A percentile compares a stretch with the other conserved stretches of the same genome.
Evolutionary conservation across 2,797 vertebrate species (phyloP).

Genomic region (Masticophis lateralis): DNA sequence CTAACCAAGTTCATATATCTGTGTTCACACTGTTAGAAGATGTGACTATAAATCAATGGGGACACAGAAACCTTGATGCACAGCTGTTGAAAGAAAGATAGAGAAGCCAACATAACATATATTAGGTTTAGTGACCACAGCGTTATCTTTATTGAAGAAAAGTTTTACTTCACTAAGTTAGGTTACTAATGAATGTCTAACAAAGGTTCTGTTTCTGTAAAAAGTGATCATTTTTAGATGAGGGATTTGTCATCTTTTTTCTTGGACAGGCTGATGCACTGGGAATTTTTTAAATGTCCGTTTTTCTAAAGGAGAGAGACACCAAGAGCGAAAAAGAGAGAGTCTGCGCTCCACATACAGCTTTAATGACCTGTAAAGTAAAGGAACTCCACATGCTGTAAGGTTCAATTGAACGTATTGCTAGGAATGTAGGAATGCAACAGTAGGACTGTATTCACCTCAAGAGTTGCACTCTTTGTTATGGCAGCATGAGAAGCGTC

Average conservation of each 20-base stretch:
- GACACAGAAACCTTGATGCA: conserved; percentile 53
- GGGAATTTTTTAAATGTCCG: conserved; percentile 65
- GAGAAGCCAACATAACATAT: conserved; percentile 56
- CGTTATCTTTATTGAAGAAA: conserved; percentile 57
- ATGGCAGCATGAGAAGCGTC: conserved; percentile 64
- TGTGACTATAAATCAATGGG: conserved; percentile 61
- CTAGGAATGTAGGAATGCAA: conserved; percentile 66
- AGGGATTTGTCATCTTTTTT: conserved; percentile 63
- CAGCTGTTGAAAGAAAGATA: conserved; percentile 54
- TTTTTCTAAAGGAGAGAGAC: conserved; percentile 28
- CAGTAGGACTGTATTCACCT: conserved; percentile 69
- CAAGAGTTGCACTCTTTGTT: conserved; percentile 68
- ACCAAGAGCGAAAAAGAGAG: conserved; percentile 11
- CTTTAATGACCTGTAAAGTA: conserved; percentile 73
- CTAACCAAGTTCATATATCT: conserved; percentile 8
- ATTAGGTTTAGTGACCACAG: conserved; percentile 66
- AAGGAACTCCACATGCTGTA: conserved; percentile 63
- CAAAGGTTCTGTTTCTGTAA: conserved; percentile 66
- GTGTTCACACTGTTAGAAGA: conserved; percentile 59
- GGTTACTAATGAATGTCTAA: conserved; percentile 65
- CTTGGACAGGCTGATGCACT: conserved; percentile 62
- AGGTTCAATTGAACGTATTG: conserved; percentile 65
- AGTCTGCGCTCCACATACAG: conserved; percentile 56
- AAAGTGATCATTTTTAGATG: conserved; percentile 65
- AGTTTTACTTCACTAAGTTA: conserved; percentile 66